A percentile compares a stretch with the other conserved stretches of the same genome.
These are phyloP conservation scores for Drosophila bifasciata DNA, from an alignment of 1,140 invertebrate species.

Conservation along the genomic window DNA sequence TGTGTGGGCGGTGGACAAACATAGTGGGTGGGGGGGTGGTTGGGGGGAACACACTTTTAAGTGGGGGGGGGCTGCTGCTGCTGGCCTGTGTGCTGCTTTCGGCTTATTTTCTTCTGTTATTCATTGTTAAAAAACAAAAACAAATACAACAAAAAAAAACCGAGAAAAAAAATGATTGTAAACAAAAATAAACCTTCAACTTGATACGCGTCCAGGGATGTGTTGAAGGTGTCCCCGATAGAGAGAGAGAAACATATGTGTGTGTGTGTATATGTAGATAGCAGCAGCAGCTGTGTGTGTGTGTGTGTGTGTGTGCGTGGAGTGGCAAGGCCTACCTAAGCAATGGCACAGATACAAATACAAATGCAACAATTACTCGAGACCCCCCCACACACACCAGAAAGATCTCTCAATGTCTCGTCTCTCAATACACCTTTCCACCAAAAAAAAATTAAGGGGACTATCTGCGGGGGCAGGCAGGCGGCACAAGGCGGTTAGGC, in stretches of 20 bases:
- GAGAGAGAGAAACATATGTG: too few relatives aligned
- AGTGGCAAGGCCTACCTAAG: too few relatives aligned
- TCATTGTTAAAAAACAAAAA: conserved; percentile 52
- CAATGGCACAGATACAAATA: too few relatives aligned
- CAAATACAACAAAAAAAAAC: conserved; percentile 18
- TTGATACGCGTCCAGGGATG: conserved; percentile 83
- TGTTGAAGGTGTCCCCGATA: conserved; percentile 71
- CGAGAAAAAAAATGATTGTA: conserved; percentile 66
- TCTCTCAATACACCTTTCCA: too few relatives aligned
- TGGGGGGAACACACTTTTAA: background rate
- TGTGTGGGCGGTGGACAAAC: conserved; percentile 59
- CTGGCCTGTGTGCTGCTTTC: conserved; percentile 38
- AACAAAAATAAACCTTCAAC: conserved; percentile 84
- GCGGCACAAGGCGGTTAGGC: too few relatives aligned
- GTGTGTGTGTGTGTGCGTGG: background rate
- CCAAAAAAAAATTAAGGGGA: too few relatives aligned
- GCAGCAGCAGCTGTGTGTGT: too few relatives aligned
- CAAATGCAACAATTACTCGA: too few relatives aligned
- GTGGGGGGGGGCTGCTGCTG: background rate
- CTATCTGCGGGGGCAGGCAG: too few relatives aligned
- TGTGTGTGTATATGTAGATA: conserved; percentile 1
- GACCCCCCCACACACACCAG: too few relatives aligned
- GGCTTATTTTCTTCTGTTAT: conserved; percentile 40
- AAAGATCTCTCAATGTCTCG: too few relatives aligned
- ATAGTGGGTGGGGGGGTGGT: background rate